These are phyloP conservation scores for Takifugu bimaculatus DNA, from an alignment of 2,113 vertebrate genomes.

Conservation along the genomic window DNA sequence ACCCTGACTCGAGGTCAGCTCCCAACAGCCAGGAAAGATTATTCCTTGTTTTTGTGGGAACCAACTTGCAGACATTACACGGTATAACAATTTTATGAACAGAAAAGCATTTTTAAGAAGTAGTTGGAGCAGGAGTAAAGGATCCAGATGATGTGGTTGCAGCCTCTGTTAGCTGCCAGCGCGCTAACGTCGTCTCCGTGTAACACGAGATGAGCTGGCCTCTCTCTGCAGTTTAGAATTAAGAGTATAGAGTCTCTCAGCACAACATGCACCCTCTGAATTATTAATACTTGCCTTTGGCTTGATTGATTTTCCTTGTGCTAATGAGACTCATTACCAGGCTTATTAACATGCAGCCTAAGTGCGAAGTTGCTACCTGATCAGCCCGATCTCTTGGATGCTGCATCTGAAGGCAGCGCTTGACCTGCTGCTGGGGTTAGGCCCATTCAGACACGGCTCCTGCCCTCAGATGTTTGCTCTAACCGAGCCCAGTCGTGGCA, in stretches of 20 bases:
- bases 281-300: constrained; percentile 69
- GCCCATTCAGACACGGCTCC: constrained; percentile 1
- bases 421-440: constrained; percentile 33
- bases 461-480: constrained; percentile 26
- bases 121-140: no score
- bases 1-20: no score
- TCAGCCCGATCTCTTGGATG: constrained; percentile 7
- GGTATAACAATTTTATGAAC: no score
- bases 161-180: constrained; percentile 13
- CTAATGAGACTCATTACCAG: constrained; percentile 78
- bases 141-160: no score
- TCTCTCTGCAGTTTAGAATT: constrained; percentile 25
- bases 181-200: constrained; percentile 9
- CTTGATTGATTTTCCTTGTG: constrained; percentile 71
- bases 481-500: constrained; percentile 3
- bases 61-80: no score
- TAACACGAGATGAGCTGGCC: constrained; percentile 34
- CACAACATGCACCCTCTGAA: constrained; percentile 59
- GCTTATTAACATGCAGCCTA: constrained; percentile 61
- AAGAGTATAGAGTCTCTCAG: constrained; percentile 24
- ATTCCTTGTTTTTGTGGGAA: no score
- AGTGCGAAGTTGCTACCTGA: constrained; percentile 52
- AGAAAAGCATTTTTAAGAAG: no score
- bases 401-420: constrained; percentile 38
- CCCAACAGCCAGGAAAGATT: no score